Evolutionary conservation across 2,797 vertebrate species (phyloP), one percentile per base, ranked within the genome.

Genomic region (Sandelia bainsii): DNA sequence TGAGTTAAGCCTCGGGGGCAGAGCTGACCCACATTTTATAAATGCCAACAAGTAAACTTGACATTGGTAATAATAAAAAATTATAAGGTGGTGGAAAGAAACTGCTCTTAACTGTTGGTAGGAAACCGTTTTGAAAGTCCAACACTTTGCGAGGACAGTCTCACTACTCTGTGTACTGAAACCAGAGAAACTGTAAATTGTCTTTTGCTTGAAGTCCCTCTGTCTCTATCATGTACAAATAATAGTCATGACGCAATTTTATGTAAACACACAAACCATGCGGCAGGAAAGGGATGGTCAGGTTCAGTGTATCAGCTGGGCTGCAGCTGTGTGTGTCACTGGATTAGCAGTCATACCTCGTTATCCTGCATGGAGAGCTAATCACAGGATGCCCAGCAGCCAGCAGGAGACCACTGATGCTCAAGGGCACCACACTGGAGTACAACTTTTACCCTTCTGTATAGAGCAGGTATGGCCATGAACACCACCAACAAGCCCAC

Each of bases 281-380:
- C 19, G 4, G 50, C 17, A 32, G 51, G 22, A 54, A 44, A 67
- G 49, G 13, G 34, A 29, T 34, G 51, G 53, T 72, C 56, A 54
- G 45, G 23, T 40, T 19, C 4, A 17, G 49, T 53, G 82, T 79
- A 85, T 90, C 84, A 86, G 69, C 75, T 53, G 61, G 54, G 51
- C 69, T 85, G 72, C 76, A 82, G 83, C 81, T 86, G 82, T 70
- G 77, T 72, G 79, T 79, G 69, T 80, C 66, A 63, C 71, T 72
- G 77, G 84, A 88, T 91, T 87, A 85, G 73, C 74, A 82, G 82
- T 88, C 83, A 79, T 85, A 90, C 78, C 69, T 89, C 80, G 77
- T 86, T 81, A 72, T 85, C 68, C 58, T 75, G 67, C 79, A 64
- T 80, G 77, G 53, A 70, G 61, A 80, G 75, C 63, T 84, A 76